Base-by-base conservation (phyloP, 2,797 vertebrate species). In the Cryptoprocta ferox region DNA sequence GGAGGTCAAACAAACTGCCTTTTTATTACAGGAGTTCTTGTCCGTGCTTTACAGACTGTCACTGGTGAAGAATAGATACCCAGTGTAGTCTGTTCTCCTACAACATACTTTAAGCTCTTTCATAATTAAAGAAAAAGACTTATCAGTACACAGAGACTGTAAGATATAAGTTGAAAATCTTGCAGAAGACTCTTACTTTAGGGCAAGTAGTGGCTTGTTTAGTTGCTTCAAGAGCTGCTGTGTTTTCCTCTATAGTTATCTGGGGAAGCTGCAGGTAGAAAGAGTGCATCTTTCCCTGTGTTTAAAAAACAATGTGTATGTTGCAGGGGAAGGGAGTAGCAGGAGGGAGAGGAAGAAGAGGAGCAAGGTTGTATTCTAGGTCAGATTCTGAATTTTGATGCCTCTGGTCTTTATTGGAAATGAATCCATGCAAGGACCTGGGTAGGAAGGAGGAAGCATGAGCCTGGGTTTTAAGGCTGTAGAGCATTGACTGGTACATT, bases 1-100 rank as follows among this genome's bases (percentile, higher is more conserved):
- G 96, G 97, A 98, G 97, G 97, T 98, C 97, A 97, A 65, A 79
- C 75, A 81, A 89, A 75, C 71, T 68, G 79, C 42, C 63, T 92
- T 92, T 86, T 73, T 53, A 35, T 91, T 90, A 50, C 1, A 0
- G 50, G 32, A 95, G 45, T n/a, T 86, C 89, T 28, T 6, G 2
- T 42, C 70, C 70, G 4, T 21, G 39, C 28, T 56, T 86, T 59
- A 71, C 45, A 94, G 45, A 79, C 75, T 89, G 59, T 89, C 0
- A 0, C 68, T 81, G 37, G 79, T 75, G 42, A 70, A 84, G 12
- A 42, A 4, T 4, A 15, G 85, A 18, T n/a, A 14, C n/a, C 32
- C 48, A 4, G 35, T 14, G 2, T 2, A 45, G 5, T 59, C n/a
- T 81, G 0, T 94, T 97, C 30, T 61, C 13, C 39, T 53, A 45